Evolutionary conservation across 2,888 invertebrate species (phyloP), one percentile per base, ranked within the genome.

Genomic region (Brenthis ino): DNA sequence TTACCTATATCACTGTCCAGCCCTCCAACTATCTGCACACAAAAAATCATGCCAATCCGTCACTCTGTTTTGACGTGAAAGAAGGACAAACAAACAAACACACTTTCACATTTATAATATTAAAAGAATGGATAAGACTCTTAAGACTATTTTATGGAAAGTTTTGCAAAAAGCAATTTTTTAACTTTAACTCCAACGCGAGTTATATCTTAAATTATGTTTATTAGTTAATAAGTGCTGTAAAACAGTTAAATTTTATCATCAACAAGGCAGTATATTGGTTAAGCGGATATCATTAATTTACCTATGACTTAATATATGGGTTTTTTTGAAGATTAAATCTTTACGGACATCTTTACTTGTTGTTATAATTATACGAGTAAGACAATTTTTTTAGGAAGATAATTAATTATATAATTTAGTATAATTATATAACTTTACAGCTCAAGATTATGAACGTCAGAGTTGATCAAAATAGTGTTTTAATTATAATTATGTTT

Each of bases 261-360:
- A 67, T 33, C 24, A 64, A 47, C 55, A 55, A 66, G 43, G 50
- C 43, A n/a, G 56, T 61, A 24, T 57, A 58, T 58, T 50, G 64
- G 24, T 55, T 61, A 61, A 33, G 61, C 67, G 70, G 70, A 70
- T 64, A 16, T 64, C 54, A 50, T 66, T 66, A 69, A 66, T 61
- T 63, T 61, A 54, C 54, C 16, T 66, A 61, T 50, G 48, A 56
- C 43, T 64, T 70, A 66, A 57, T 53, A 5, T 47, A 20, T 28
- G 6, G n/a, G 43, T 65, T 65, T 57, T 60, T 47, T 67, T 24
- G 14, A n/a, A 53, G 8, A 53, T 37, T 13, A 28, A 51, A 53
- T 61, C 37, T 53, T 16, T 53, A 51, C n/a, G 13, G 12, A 37
- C 37, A 43, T 53, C 51, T 57, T 47, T 20, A 57, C 6, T 24